Conservation (phyloP, 2,797 vertebrate species). For the Anomalospiza imberbis region DNA sequence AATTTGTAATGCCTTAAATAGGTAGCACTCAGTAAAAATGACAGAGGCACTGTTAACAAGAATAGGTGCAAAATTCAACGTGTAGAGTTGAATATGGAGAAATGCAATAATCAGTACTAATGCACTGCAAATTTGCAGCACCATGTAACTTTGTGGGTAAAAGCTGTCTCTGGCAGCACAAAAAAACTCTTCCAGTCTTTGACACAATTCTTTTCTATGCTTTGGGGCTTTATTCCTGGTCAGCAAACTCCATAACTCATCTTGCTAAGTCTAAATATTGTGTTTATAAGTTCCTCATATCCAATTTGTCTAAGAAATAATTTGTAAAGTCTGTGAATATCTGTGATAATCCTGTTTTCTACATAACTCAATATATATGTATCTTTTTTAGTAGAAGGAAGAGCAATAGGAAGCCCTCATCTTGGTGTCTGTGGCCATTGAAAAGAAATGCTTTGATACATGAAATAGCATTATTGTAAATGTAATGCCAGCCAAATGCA, state of each 20-base stretch:
- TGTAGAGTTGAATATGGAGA: background rate
- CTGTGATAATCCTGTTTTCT: background rate
- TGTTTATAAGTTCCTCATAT: background rate
- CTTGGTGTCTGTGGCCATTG: background rate
- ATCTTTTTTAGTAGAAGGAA: background rate
- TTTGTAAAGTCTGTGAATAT: constrained; percentile 1
- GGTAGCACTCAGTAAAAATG: background rate
- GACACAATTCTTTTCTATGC: background rate
- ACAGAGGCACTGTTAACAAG: background rate
- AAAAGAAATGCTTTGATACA: constrained; percentile 15
- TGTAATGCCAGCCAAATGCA: background rate
- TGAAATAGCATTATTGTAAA: background rate
- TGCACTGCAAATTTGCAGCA: background rate
- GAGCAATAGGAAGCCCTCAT: background rate
- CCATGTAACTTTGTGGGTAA: background rate
- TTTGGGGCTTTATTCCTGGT: constrained; percentile 1
- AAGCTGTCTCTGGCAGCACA: background rate
- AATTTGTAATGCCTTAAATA: background rate
- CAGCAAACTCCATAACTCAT: background rate
- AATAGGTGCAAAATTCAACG: background rate
- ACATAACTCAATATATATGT: background rate
- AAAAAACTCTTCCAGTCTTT: background rate
- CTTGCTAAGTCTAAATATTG: background rate
- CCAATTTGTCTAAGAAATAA: background rate
- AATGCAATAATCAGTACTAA: background rate